Conservation (phyloP, 1,140 invertebrate genomes). For the Pararge aegeria region DNA sequence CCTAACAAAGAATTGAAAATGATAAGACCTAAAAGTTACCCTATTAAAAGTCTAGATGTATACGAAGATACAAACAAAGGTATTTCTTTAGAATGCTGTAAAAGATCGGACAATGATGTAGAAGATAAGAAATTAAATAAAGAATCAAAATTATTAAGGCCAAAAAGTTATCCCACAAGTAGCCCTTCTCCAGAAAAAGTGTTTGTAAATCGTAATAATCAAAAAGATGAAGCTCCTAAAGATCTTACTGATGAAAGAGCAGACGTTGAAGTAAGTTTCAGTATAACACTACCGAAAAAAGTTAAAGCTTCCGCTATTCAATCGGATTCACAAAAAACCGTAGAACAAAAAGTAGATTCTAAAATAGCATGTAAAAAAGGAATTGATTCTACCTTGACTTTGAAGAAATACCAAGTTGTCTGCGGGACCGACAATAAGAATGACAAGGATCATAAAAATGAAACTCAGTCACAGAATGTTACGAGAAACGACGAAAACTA, state of each 20-base stretch:
- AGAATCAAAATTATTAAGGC: conserved; percentile 82
- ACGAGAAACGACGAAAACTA: conserved; percentile 20
- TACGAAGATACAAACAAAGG: conserved; percentile 50
- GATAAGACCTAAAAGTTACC: conserved; percentile 71
- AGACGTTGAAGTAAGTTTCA: conserved; percentile 76
- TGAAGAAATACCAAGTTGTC: conserved; percentile 69
- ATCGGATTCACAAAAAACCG: conserved; percentile 33
- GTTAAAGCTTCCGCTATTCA: conserved; percentile 35
- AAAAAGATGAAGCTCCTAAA: conserved; percentile 48
- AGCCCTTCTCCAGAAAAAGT: conserved; percentile 70
- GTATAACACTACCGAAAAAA: conserved; percentile 73
- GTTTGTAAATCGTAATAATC: conserved; percentile 47
- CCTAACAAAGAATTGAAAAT: conserved; percentile 56
- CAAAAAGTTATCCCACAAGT: conserved; percentile 81
- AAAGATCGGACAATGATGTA: conserved; percentile 46
- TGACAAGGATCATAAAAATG: conserved; percentile 34
- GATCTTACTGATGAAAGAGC: conserved; percentile 49
- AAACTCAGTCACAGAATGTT: conserved; percentile 8
- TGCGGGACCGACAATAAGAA: conserved; percentile 40
- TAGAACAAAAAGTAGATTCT: conserved; percentile 45
- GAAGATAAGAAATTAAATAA: conserved; percentile 50
- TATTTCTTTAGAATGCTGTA: conserved; percentile 28
- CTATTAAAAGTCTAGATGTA: conserved; percentile 61
- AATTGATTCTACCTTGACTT: conserved; percentile 48
- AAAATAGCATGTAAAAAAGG: conserved; percentile 49